Percentiles rank a stretch among this genome's conserved stretches.
These are phyloP conservation scores for Reinhardtius hippoglossoides DNA, from an alignment of 2,113 vertebrate genomes.

Conservation along the genomic window DNA sequence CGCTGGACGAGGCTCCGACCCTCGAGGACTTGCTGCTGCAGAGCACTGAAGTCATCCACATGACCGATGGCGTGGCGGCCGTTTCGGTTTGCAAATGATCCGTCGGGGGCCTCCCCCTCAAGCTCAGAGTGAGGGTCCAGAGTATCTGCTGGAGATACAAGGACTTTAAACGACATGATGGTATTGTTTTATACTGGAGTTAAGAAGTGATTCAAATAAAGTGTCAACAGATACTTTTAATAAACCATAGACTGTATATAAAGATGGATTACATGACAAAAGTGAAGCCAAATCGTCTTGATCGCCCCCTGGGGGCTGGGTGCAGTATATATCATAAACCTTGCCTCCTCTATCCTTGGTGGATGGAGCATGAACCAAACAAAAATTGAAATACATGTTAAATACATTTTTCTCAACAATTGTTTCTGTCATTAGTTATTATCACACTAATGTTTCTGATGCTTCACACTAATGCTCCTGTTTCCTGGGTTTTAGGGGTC, in stretches of 20 bases:
- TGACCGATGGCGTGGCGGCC: conserved; percentile 85
- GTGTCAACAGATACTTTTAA: neutral
- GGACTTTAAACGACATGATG: neutral
- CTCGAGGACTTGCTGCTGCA: conserved; percentile 89
- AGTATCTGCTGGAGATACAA: conserved; percentile 59
- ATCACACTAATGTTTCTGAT: too few species aligned
- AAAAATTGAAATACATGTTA: too few species aligned
- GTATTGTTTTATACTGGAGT: neutral
- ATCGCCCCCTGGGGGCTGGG: too few species aligned
- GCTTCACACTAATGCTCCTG: too few species aligned
- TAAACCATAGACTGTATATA: neutral
- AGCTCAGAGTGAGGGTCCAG: conserved; percentile 80
- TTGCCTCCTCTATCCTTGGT: too few species aligned
- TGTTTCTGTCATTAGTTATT: too few species aligned
- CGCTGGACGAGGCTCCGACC: conserved; percentile 84
- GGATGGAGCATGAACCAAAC: too few species aligned
- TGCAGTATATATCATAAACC: too few species aligned
- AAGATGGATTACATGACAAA: neutral
- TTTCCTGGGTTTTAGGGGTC: too few species aligned
- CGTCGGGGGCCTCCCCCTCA: conserved; percentile 78
- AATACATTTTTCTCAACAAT: too few species aligned
- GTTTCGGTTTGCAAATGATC: conserved; percentile 82
- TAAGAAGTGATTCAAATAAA: conserved; percentile 16
- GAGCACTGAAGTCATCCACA: conserved; percentile 87
- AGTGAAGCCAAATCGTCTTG: neutral